Evolutionary conservation across 1,140 invertebrate species (phyloP), one percentile per base, ranked within the genome.

Genomic region (Ceratosolen solmsi): DNA sequence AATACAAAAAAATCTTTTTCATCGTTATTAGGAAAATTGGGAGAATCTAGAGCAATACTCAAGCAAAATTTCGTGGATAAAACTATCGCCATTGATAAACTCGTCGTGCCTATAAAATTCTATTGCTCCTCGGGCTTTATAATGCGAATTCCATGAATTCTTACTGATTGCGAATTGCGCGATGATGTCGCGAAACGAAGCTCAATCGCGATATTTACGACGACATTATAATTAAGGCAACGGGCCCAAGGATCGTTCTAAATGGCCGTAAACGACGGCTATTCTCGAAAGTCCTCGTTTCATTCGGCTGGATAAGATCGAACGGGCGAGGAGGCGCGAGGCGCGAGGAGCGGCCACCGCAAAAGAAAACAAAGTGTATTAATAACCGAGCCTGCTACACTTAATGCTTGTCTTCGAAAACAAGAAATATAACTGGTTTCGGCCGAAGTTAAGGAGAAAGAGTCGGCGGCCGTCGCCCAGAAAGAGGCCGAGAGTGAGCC

Each of bases 351-450:
- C n/a, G n/a, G n/a, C n/a, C n/a, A 22, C 0, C 20, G 20, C 63
- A n/a, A 46, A 63, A 46, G 33, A 76, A 63, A 36, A 54, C 25
- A 54, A 75, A 54, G 38, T 75, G 22, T 75, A 75, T 75, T 58
- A 56, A 54, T 58, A 58, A 75, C 54, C 73, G 49, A 30, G 25
- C 38, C 33, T 17, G 30, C 15, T 20, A 65, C 30, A 7, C 63
- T 36, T n/a, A 22, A 65, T 8, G 63, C 22, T 68, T n/a, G 2
- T 73, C 71, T 46, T 54, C 73, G 54, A 30, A 58, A 75, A 75
- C 49, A n/a, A 75, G 73, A 54, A 58, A 58, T 72, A 51, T 72
- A 72, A 72, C 70, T 72, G 70, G 25, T 72, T 72, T 72, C 70
- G n/a, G n/a, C 3, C 20, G 46, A 15, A 68, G 38, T n/a, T 11